These are phyloP conservation scores for Frankliniella intonsa DNA, from an alignment of 2,888 invertebrate species.

Conservation along the genomic window DNA sequence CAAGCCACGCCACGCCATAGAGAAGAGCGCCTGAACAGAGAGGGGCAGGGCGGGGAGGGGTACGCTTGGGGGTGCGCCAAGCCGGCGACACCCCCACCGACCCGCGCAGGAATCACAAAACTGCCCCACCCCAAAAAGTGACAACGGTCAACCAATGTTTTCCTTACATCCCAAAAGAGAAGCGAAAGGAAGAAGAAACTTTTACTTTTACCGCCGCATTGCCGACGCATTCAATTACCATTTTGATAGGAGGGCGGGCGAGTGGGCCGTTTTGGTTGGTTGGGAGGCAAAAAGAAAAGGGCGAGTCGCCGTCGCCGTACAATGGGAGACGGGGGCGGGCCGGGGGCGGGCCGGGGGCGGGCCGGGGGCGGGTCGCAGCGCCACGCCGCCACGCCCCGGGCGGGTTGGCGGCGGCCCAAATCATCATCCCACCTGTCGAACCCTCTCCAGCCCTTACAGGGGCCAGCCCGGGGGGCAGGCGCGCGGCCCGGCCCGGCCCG, in stretches of 20 bases:
- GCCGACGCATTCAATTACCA: constrained; percentile 18
- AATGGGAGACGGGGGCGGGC: neutral
- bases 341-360: neutral
- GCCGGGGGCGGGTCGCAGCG: neutral
- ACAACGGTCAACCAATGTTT: constrained; percentile 7
- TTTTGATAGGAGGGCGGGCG: neutral
- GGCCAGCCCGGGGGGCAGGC: neutral
- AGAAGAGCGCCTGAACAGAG: neutral
- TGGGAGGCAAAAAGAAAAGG: neutral
- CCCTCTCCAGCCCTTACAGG: neutral
- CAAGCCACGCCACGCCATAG: neutral
- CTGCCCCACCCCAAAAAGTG: neutral
- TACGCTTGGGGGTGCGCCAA: neutral
- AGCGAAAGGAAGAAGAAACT: neutral
- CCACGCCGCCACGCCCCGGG: neutral
- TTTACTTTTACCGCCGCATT: neutral
- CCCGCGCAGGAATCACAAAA: too few species aligned
- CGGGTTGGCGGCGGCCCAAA: neutral
- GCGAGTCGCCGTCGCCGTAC: neutral
- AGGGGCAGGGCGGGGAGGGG: neutral
- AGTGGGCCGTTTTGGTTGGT: neutral
- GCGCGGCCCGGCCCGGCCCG: too few species aligned
- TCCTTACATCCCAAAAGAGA: neutral
- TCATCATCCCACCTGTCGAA: constrained; percentile 19
- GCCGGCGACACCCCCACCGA: neutral